Evolutionary conservation across 2,888 invertebrate genomes (phyloP), one percentile per base, ranked within the genome.

Genomic region (Calephelis perditalis): DNA sequence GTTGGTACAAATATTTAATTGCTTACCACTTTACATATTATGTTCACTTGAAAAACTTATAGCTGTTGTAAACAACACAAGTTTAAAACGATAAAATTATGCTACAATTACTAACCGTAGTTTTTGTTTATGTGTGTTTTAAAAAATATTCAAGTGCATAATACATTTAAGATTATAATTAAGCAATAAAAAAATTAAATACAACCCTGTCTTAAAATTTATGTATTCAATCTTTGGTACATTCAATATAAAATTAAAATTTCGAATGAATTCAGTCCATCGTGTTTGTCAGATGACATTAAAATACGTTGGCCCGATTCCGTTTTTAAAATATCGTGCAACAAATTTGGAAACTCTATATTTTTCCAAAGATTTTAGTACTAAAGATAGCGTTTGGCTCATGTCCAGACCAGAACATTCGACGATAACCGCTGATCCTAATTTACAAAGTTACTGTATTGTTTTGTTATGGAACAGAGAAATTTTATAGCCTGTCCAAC

Each of bases 301-400:
- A 57, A 58, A 62, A 59, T 57, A 56, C 54, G 37, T 55, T 58
- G 56, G 60, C 63, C 58, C 55, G 55, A 11, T 59, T 66, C 61
- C 62, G 57, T 57, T 63, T 59, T 56, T 62, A 64, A 63, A 64
- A 64, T 61, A 60, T 63, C 61, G 58, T 57, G 60, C 61, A 62
- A 65, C 67, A 66, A 65, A 69, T 69, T 70, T 67, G 62, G 65
- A 68, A 69, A 66, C 59, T 61, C 56, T 59, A 67, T 70, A 68
- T 72, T 68, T 68, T 68, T 62, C 62, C 60, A 57, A 64, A 67
- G 65, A 68, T 69, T 67, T 63, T 65, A 62, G 60, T 58, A 63
- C 60, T 60, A 59, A 61, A 69, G 70, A 69, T 68, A 70, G 61
- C 58, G 58, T 59, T 68, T 72, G 71, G 72, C 71, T 58, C 37